Evolutionary conservation across 2,797 vertebrate species (phyloP).

Genomic region (Spatula clypeata): DNA sequence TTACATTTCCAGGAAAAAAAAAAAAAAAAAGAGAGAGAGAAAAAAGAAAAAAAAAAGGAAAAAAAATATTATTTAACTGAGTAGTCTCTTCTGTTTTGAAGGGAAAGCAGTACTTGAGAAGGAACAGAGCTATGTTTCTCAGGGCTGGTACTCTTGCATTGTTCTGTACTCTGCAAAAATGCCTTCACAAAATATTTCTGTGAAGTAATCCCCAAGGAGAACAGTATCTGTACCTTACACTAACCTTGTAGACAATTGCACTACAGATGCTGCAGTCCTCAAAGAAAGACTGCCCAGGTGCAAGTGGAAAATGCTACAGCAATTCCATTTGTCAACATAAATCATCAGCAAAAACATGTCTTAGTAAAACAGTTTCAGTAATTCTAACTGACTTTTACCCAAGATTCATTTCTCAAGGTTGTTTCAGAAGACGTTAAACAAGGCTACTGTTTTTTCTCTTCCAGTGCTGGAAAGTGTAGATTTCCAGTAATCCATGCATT

Average conservation of each 20-base stretch:
- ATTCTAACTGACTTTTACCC: background rate
- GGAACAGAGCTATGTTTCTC: background rate
- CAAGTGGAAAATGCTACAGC: background rate
- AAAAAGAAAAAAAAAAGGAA: background rate
- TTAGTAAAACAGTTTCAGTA: background rate
- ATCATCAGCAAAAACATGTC: background rate
- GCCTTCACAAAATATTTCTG: background rate
- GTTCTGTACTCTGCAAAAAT: background rate
- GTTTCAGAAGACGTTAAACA: background rate
- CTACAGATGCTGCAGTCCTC: background rate
- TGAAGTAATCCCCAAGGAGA: background rate
- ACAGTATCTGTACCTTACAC: background rate
- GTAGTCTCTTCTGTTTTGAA: background rate
- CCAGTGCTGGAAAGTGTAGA: background rate
- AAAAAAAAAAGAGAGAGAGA: no score
- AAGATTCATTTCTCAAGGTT: background rate
- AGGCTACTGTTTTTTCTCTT: background rate
- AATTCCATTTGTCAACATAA: slow-evolving; percentile 21
- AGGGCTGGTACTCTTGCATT: fast-evolving
- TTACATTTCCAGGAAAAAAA: background rate
- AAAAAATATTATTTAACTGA: background rate
- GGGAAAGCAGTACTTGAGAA: background rate
- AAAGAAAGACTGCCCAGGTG: background rate
- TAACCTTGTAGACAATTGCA: background rate
- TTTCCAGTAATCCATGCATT: background rate